A percentile compares a stretch with the other conserved stretches of the same genome.
phyloP scores from a whole-genome alignment of 2,113 vertebrate genomes.

The Vimba vimba region DNA sequence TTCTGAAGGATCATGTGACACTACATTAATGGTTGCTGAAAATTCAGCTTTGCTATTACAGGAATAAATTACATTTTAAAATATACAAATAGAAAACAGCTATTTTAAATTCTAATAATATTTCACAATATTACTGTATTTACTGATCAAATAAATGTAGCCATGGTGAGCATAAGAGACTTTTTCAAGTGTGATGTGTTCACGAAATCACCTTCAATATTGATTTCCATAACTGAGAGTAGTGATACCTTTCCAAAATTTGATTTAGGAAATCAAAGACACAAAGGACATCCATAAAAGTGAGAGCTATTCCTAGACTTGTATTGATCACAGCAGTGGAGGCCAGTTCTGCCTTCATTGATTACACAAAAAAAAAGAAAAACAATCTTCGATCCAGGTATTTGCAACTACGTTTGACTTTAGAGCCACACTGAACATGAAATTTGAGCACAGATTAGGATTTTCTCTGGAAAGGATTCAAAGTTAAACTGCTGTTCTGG shows the following conservation, averaged over 20 bases:
- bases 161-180: too few species aligned
- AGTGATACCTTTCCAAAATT: conserved; percentile 16
- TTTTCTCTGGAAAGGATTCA: not conserved
- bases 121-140: too few species aligned
- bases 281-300: conserved; percentile 22
- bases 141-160: too few species aligned
- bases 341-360: not conserved
- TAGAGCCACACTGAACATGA: not conserved
- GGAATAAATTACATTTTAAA: too few species aligned
- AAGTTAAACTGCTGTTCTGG: not conserved
- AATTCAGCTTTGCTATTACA: too few species aligned
- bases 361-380: not conserved
- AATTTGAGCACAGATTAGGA: not conserved
- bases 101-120: too few species aligned
- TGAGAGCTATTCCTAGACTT: not conserved
- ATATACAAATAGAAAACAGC: too few species aligned
- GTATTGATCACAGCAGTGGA: conserved; percentile 10
- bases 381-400: not conserved
- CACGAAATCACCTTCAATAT: not conserved
- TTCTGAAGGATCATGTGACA: too few species aligned
- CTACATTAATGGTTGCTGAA: too few species aligned
- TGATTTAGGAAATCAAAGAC: conserved; percentile 37
- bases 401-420: not conserved
- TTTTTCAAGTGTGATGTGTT: not conserved
- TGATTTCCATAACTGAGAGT: conserved; percentile 8